Base-by-base conservation (phyloP, 1,140 invertebrate genomes). In the Steinernema feltiae region DNA sequence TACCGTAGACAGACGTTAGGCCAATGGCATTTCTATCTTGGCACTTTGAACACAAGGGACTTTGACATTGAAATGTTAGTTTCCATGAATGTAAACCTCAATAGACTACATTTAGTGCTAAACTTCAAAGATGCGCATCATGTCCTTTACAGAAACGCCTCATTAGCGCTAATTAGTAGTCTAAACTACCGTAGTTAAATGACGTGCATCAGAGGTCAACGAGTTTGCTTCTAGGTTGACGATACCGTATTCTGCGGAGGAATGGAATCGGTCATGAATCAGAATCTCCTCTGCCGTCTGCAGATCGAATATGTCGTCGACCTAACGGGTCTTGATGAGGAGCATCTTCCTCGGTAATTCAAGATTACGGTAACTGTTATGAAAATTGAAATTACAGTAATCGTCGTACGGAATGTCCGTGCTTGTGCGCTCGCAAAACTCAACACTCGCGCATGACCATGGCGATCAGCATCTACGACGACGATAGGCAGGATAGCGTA, bases 181-280 rank as follows among this genome's bases (percentile, higher is more conserved):
- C n/a, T n/a, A n/a, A n/a, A n/a, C n/a, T n/a, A n/a, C n/a, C n/a
- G n/a, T n/a, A n/a, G n/a, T n/a, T n/a, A n/a, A n/a, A n/a, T n/a
- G n/a, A n/a, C n/a, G n/a, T n/a, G n/a, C n/a, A n/a, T n/a, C 35
- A 41, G 18, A 41, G 18, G 7, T 41, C 7, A 41, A 41, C 7
- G 18, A 63, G 7, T 63, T 7, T 27, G 7, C 12, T 63, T 63
- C 24, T 41, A 63, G 53, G 53, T 63, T 15, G 53, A 63, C 24
- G 53, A 63, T 7, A n/a, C 53, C 2, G 53, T 63, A 27, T 63
- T 63, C 53, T 63, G 53, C 24, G 53, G 53, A 15, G 53, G 53
- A 63, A 63, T 63, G 53, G 53, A 63, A 27, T 63, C 53, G 2
- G 53, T 63, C 12, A 63, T 63, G 53, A 63, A 63, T 21, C 53